Conservation (phyloP, 2,888 invertebrate species). For the Ornithoptera alexandrae region DNA sequence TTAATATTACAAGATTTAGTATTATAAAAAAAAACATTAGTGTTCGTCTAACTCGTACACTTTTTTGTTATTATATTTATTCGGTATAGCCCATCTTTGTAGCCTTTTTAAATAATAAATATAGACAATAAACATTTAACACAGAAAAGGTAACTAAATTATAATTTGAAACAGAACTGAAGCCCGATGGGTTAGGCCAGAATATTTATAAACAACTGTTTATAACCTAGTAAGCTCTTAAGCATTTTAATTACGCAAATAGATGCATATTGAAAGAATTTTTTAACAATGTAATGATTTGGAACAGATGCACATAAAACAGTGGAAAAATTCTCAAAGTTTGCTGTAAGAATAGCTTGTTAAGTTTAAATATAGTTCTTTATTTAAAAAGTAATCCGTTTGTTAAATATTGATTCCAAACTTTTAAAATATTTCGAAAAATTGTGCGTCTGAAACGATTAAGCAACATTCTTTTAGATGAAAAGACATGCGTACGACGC, state of each 20-base stretch:
- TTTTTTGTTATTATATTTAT: too few relatives aligned
- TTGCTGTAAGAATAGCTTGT: constrained; percentile 19
- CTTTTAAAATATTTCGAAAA: too few relatives aligned
- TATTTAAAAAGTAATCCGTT: too few relatives aligned
- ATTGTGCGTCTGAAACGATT: too few relatives aligned
- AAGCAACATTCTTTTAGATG: too few relatives aligned
- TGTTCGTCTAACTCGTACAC: too few relatives aligned
- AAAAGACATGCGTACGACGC: too few relatives aligned
- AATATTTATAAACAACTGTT: constrained; percentile 8
- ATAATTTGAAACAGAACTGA: neutral
- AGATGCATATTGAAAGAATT: constrained; percentile 11
- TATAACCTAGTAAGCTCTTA: constrained; percentile 28
- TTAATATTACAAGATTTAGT: too few relatives aligned
- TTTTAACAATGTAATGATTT: neutral
- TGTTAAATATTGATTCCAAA: too few relatives aligned
- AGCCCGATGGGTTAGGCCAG: constrained; percentile 14
- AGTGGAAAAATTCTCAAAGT: constrained; percentile 7
- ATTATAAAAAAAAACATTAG: too few relatives aligned
- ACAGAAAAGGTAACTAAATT: neutral
- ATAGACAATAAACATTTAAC: neutral
- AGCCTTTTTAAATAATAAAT: too few relatives aligned
- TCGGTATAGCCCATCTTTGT: too few relatives aligned
- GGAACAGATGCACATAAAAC: constrained; percentile 28
- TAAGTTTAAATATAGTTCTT: neutral
- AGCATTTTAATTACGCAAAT: constrained; percentile 12